These are phyloP conservation scores for Otis tarda DNA, from an alignment of 2,113 vertebrate genomes.

Conservation along the genomic window DNA sequence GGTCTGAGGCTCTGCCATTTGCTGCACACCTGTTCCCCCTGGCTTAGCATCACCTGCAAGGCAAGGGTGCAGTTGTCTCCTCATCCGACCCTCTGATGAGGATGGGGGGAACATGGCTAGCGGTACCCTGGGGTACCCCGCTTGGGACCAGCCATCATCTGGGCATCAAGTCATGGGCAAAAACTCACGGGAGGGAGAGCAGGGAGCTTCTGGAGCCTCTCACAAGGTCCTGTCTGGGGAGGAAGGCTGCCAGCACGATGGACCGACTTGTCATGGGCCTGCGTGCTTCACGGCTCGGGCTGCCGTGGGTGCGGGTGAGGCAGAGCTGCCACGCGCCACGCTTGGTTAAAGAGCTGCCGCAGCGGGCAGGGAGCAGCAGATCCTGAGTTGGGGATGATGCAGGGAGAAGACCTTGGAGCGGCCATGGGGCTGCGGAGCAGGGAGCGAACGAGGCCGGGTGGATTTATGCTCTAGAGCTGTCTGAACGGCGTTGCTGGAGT, in stretches of 20 bases:
- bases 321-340: neutral
- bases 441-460: rapidly evolving
- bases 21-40: neutral
- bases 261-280: rapidly evolving
- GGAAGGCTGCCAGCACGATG: neutral
- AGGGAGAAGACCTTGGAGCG: neutral
- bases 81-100: neutral
- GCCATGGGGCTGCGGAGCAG: neutral
- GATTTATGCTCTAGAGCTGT: neutral
- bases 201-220: neutral
- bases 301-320: neutral
- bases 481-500: rapidly evolving
- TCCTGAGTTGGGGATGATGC: rapidly evolving
- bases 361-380: neutral
- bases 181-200: neutral
- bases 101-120: neutral
- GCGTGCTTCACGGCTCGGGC: rapidly evolving
- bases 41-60: neutral
- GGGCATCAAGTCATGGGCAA: neutral
- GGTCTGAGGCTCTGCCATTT: neutral
- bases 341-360: neutral
- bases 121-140: too few relatives aligned
- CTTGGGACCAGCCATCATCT: neutral
- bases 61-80: neutral
- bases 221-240: neutral